Percentiles rank a stretch among this genome's conserved stretches.
Evolutionary conservation across 2,888 invertebrate genomes (phyloP).

Genomic region (Dendrolimus houi): DNA sequence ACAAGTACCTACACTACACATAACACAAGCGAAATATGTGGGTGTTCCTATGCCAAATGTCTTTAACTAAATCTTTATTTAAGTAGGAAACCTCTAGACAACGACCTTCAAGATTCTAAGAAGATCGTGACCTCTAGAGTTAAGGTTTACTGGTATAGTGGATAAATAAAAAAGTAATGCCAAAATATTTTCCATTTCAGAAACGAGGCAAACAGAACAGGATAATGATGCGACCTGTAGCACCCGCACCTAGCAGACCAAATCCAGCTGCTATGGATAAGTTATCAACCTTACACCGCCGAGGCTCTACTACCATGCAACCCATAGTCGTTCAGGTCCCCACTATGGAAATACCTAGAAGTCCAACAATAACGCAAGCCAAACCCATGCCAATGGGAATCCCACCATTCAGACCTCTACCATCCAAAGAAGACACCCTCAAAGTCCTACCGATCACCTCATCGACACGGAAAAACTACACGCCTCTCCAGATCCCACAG

Average conservation of each 20-base stretch:
- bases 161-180: too few species aligned
- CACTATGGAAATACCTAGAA: slow-evolving; percentile 34
- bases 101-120: too few species aligned
- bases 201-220: slow-evolving; percentile 70
- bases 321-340: slow-evolving; percentile 52
- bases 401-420: slow-evolving; percentile 88
- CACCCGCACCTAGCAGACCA: slow-evolving; percentile 41
- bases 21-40: too few species aligned
- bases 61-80: too few species aligned
- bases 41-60: too few species aligned
- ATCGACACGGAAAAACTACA: slow-evolving; percentile 44
- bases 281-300: slow-evolving; percentile 44
- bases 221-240: slow-evolving; percentile 61
- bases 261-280: slow-evolving; percentile 59
- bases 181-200: slow-evolving; percentile 34
- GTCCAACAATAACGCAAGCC: slow-evolving; percentile 59
- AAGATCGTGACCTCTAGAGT: too few species aligned
- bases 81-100: too few species aligned
- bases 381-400: slow-evolving; percentile 78
- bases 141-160: too few species aligned
- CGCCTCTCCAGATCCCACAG: slow-evolving; percentile 52
- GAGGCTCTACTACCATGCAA: slow-evolving; percentile 50
- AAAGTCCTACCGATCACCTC: slow-evolving; percentile 65
- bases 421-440: slow-evolving; percentile 77
- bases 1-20: too few species aligned